These are phyloP conservation scores for Himantopus leucocephalus DNA, from an alignment of 2,113 vertebrate species.

Conservation along the genomic window DNA sequence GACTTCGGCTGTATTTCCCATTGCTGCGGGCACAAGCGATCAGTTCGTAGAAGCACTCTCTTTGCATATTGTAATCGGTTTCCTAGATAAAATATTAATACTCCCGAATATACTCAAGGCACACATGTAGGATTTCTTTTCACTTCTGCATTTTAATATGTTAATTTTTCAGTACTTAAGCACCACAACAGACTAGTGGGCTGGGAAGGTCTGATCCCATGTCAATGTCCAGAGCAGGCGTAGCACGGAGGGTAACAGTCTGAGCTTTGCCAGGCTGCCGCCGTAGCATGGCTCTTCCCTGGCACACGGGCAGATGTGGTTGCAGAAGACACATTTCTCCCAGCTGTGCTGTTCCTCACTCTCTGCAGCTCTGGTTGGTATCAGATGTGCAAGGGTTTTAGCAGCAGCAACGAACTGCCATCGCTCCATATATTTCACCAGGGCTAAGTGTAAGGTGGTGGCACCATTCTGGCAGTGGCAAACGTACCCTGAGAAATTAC, in stretches of 20 bases:
- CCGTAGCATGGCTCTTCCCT: rapidly evolving
- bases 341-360: background rate
- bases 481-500: background rate
- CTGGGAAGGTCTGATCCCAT: background rate
- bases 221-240: rapidly evolving
- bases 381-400: background rate
- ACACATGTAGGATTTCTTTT: background rate
- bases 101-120: background rate
- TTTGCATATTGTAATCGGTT: background rate
- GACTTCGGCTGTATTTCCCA: background rate
- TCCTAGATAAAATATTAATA: background rate
- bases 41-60: background rate
- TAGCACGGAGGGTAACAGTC: rapidly evolving
- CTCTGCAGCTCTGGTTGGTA: rapidly evolving
- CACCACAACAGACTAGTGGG: background rate
- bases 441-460: too few relatives aligned
- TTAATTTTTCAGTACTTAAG: background rate
- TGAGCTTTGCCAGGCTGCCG: background rate
- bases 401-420: background rate
- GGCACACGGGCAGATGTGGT: background rate
- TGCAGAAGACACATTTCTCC: background rate
- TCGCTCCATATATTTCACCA: background rate
- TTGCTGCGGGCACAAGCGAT: background rate
- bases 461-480: background rate
- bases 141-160: rapidly evolving